Evolutionary conservation across 2,888 invertebrate genomes (phyloP), one percentile per base, ranked within the genome.

Genomic region (Campaea margaritaria): DNA sequence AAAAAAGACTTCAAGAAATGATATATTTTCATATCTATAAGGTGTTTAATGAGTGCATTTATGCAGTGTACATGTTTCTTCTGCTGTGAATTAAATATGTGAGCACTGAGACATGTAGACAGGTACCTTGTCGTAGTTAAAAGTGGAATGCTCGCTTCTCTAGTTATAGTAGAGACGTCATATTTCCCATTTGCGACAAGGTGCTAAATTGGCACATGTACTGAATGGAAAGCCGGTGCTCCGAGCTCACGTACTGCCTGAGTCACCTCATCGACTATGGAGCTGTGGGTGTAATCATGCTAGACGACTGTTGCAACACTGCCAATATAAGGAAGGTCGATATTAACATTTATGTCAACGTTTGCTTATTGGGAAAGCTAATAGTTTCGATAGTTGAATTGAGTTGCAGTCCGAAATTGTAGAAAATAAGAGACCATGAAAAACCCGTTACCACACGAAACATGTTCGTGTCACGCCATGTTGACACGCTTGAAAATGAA

Each of bases 281-380:
- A 56, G 47, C 48, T 59, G 58, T 67, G 54, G 67, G 64, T 64
- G 62, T 62, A 57, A 43, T 58, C 58, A 55, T 55, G 58, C 44
- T 58, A 63, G 53, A 61, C 50, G 52, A 58, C 46, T 65, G 62
- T 67, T 60, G 58, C 64, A 63, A 62, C 53, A 62, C 50, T 46
- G 39, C 4, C 48, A 41, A 51, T 56, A 61, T 51, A 49, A 44
- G 43, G 60, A 58, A 68, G 68, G 68, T 68, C 66, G 52, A 66
- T 64, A 68, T 66, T 64, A 57, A 59, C 66, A 68, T 68, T 61
- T 47, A 42, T 52, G 47, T 55, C 55, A 50, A 49, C 60, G 45
- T 47, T 55, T 42, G 43, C 10, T 31, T 52, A 51, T 61, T 61
- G 55, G 43, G 55, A 61, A 61, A 61, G 51, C 55, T 31, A 45